Conservation (phyloP, 2,113 vertebrate species). For the Pangasianodon gigas region DNA sequence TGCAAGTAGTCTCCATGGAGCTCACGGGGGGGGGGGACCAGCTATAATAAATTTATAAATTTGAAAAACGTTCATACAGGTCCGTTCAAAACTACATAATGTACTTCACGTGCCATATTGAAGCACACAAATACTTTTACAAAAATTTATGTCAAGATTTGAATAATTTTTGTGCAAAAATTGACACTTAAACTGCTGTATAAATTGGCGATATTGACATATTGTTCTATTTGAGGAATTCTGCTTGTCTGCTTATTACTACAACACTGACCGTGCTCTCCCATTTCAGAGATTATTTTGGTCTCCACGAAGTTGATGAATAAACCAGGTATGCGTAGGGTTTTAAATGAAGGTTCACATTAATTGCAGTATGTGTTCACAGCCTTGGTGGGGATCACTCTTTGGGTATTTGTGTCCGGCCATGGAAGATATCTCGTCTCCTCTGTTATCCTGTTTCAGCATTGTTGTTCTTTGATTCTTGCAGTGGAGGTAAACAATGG, state of each 20-base stretch:
- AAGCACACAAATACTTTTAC: background rate
- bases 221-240: background rate
- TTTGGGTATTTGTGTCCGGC: background rate
- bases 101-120: background rate
- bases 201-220: background rate
- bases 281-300: constrained; percentile 71
- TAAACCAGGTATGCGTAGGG: constrained; percentile 61
- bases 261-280: constrained; percentile 43
- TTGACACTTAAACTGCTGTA: background rate
- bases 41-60: background rate
- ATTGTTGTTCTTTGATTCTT: constrained; percentile 54
- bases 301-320: constrained; percentile 70
- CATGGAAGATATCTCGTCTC: background rate
- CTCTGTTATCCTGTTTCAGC: background rate
- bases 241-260: background rate
- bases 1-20: background rate
- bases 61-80: too few species aligned
- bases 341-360: background rate
- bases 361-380: constrained; percentile 14
- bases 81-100: background rate
- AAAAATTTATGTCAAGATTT: background rate
- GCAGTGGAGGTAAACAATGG: constrained; percentile 92
- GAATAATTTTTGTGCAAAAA: background rate
- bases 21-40: background rate
- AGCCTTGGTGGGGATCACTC: constrained; percentile 27